Evolutionary conservation across 1,140 invertebrate genomes (phyloP).

Genomic region (Leptopilina boulardi): DNA sequence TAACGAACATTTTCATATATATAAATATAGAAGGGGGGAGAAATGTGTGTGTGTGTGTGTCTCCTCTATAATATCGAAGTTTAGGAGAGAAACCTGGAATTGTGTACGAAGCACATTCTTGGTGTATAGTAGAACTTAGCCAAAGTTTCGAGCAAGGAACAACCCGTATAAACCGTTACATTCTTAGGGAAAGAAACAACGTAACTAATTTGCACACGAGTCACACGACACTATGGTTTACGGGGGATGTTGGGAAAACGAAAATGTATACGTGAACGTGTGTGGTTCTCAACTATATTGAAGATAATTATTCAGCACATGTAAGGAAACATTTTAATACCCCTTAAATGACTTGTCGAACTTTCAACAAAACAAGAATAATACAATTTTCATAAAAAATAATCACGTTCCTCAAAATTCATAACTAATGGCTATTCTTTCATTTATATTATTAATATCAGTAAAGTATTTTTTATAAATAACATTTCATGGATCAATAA

Average conservation of each 20-base stretch:
- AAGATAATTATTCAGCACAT: constrained; percentile 27
- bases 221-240: constrained; percentile 26
- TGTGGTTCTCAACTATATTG: background rate
- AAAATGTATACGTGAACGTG: constrained; percentile 12
- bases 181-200: constrained; percentile 17
- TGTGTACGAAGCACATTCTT: background rate
- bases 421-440: too few species aligned
- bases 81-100: background rate
- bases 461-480: too few species aligned
- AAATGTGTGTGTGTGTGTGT: background rate
- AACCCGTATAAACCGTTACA: constrained; percentile 28
- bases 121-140: background rate
- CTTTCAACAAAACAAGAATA: constrained; percentile 8
- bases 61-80: constrained; percentile 1
- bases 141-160: background rate
- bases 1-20: background rate
- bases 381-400: background rate
- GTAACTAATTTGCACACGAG: constrained; percentile 29
- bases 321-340: constrained; percentile 16
- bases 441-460: too few species aligned
- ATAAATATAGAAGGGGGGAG: background rate
- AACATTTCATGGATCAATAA: too few species aligned
- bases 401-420: too few species aligned
- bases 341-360: background rate
- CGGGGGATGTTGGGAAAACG: constrained; percentile 3